These are phyloP conservation scores for Nasonia giraulti DNA, from an alignment of 1,140 invertebrate genomes.

Conservation along the genomic window DNA sequence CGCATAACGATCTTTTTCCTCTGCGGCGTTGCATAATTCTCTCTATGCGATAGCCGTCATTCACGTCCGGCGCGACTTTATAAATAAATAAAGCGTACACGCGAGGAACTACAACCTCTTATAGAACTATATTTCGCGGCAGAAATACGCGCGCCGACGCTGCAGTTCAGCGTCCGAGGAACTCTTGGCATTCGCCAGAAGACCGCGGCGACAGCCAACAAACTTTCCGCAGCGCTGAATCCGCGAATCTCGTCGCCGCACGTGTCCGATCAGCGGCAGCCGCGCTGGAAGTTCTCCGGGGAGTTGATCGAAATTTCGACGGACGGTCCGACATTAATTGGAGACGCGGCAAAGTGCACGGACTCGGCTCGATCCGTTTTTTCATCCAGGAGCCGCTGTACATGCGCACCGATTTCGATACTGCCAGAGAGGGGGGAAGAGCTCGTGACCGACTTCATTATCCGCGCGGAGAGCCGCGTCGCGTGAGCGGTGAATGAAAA, in stretches of 20 bases:
- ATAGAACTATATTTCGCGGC: background rate
- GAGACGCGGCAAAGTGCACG: background rate
- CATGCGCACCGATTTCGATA: too few species aligned
- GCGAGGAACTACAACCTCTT: background rate
- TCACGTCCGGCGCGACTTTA: too few species aligned
- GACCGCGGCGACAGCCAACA: background rate
- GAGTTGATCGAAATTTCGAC: background rate
- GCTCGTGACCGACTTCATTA: too few species aligned
- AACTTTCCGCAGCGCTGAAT: background rate
- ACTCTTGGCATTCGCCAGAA: background rate
- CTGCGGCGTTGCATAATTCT: background rate
- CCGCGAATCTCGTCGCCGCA: background rate
- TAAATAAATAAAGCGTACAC: slow-evolving; percentile 11
- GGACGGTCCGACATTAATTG: background rate
- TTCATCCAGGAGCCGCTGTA: too few species aligned
- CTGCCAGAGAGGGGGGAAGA: too few species aligned
- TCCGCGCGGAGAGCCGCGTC: too few species aligned
- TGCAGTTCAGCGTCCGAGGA: slow-evolving; percentile 21
- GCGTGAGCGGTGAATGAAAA: background rate
- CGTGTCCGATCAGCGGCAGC: background rate
- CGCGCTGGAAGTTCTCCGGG: background rate
- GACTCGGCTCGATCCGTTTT: too few species aligned
- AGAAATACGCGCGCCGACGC: background rate
- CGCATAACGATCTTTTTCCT: background rate
- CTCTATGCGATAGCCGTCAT: background rate